Percentiles rank a stretch among this genome's conserved stretches.
Evolutionary conservation across 2,888 invertebrate species (phyloP).

Genomic region (Phortica magna): DNA sequence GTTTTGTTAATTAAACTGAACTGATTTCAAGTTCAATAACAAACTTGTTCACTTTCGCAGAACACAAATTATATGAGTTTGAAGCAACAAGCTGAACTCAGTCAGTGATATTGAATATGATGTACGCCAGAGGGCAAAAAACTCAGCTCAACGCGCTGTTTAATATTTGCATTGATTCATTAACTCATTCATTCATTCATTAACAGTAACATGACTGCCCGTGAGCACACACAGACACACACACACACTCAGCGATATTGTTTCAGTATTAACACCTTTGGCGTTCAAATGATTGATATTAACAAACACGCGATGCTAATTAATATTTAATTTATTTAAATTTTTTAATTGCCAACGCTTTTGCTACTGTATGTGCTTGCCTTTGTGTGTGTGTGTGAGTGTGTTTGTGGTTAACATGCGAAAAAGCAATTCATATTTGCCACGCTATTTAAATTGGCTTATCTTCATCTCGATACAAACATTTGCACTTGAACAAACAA

Average conservation of each 20-base stretch:
- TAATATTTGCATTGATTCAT: no score
- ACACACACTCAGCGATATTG: not conserved
- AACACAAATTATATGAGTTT: no score
- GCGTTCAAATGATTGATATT: slow-evolving; percentile 53
- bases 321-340: slow-evolving; percentile 62
- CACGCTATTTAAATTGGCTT: no score
- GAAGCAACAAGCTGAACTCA: no score
- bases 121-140: slow-evolving; percentile 10
- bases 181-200: not conserved
- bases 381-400: no score
- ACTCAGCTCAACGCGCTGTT: not conserved
- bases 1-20: no score
- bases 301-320: slow-evolving; percentile 53
- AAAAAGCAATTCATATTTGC: not conserved
- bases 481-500: no score
- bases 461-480: no score
- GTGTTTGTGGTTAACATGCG: not conserved
- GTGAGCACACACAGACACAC: not conserved
- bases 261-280: slow-evolving; percentile 60
- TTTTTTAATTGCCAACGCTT: slow-evolving; percentile 44
- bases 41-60: no score
- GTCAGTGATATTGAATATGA: not conserved
- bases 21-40: no score
- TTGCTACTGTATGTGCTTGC: slow-evolving; percentile 19
- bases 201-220: not conserved